phyloP scores from a whole-genome alignment of 53 echinoderm and acorn worm genomes.

The Echinarachnius parma region DNA sequence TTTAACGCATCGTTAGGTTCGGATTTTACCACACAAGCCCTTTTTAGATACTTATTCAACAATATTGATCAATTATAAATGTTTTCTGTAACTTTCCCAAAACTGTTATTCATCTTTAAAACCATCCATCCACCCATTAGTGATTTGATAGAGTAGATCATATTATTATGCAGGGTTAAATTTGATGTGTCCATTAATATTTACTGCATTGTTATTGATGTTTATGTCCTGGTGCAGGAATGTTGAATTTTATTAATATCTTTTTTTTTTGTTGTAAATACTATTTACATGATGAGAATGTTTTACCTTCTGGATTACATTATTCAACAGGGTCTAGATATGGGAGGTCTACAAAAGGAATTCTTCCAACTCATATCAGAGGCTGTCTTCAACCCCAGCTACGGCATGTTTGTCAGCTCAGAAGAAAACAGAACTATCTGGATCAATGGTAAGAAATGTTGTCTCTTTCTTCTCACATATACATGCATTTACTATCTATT shows the following conservation, averaged over 20 bases:
- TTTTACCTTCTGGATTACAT: neutral
- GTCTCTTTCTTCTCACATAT: too few species aligned
- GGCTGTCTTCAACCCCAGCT: constrained; percentile 87
- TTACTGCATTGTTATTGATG: neutral
- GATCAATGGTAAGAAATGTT: constrained; percentile 82
- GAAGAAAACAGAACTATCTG: constrained; percentile 80
- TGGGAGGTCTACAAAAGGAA: constrained; percentile 96
- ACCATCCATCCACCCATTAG: too few species aligned
- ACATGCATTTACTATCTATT: too few species aligned
- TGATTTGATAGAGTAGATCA: too few species aligned
- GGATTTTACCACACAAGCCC: too few species aligned
- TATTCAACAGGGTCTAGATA: constrained; percentile 76
- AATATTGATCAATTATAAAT: too few species aligned
- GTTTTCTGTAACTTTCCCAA: too few species aligned
- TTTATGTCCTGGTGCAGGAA: neutral
- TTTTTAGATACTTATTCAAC: too few species aligned
- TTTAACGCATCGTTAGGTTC: too few species aligned
- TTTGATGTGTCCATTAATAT: neutral
- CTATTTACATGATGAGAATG: neutral
- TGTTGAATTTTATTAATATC: neutral
- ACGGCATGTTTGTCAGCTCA: constrained; percentile 81
- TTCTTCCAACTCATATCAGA: constrained; percentile 94
- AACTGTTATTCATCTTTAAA: too few species aligned
- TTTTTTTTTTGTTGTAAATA: too few species aligned
- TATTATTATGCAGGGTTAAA: too few species aligned